Evolutionary conservation across 2,797 vertebrate species (phyloP).

Genomic region (Cirrhinus molitorella): DNA sequence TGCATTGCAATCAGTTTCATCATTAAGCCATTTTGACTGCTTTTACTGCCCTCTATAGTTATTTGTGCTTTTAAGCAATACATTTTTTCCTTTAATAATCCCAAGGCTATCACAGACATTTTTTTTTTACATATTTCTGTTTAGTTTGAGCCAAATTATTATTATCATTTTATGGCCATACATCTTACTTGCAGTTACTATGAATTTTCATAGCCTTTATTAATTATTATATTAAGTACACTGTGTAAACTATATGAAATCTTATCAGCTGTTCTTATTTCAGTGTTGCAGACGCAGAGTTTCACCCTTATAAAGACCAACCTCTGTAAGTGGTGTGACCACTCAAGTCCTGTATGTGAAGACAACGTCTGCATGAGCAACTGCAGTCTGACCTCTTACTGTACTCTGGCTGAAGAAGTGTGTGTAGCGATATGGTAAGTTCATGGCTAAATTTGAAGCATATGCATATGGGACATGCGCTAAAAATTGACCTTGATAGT

Average conservation of each 20-base stretch:
- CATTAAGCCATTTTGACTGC: conserved; percentile 35
- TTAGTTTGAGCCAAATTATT: neutral
- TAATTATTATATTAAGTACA: neutral
- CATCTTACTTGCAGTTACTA: neutral
- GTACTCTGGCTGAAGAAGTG: conserved; percentile 82
- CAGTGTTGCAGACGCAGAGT: conserved; percentile 70
- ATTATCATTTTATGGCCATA: neutral
- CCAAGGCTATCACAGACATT: neutral
- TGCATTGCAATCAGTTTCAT: conserved; percentile 47
- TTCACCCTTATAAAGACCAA: conserved; percentile 83
- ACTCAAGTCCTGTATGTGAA: conserved; percentile 79
- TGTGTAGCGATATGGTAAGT: conserved; percentile 88
- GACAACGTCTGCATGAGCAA: conserved; percentile 86
- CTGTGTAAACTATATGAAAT: neutral
- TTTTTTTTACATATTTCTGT: neutral
- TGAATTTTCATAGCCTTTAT: neutral
- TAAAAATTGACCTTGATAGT: neutral
- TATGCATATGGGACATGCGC: conserved; percentile 2
- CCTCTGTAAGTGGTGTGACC: conserved; percentile 89
- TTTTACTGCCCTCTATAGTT: conserved; percentile 15
- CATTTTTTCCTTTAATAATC: neutral
- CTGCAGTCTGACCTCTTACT: conserved; percentile 88
- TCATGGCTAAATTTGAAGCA: conserved; percentile 8
- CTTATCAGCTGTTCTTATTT: conserved; percentile 39
- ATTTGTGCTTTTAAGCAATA: conserved; percentile 4